These are phyloP conservation scores for Glossophaga mutica DNA, from an alignment of 2,797 vertebrate genomes.

Conservation along the genomic window DNA sequence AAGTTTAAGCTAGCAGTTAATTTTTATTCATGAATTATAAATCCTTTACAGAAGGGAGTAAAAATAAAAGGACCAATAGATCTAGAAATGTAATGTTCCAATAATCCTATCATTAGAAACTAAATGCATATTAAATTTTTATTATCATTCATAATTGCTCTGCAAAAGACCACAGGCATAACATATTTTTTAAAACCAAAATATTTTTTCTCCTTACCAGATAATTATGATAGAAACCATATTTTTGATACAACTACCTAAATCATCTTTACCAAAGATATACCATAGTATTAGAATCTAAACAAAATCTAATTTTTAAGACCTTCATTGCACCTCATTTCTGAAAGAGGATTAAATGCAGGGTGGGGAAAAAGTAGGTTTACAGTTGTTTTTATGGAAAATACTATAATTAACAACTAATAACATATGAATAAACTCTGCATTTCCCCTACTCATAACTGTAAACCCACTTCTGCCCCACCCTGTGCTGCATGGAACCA, in stretches of 20 bases:
- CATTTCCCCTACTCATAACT: not conserved
- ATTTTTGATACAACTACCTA: not conserved
- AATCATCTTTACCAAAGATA: not conserved
- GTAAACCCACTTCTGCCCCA: not conserved
- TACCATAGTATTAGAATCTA: not conserved
- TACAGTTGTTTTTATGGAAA: not conserved
- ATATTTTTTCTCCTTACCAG: not conserved
- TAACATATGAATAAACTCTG: not conserved
- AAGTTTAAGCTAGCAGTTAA: constrained; percentile 40
- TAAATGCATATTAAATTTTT: constrained; percentile 41
- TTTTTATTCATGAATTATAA: constrained; percentile 59
- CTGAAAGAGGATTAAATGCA: constrained; percentile 3
- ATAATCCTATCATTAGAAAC: constrained; percentile 36
- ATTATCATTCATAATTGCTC: constrained; percentile 50
- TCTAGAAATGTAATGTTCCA: constrained; percentile 10
- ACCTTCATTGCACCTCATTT: not conserved
- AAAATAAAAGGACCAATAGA: not conserved
- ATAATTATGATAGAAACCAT: not conserved
- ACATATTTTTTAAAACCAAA: constrained; percentile 35
- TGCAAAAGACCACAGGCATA: constrained; percentile 30
- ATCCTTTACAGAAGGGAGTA: not conserved
- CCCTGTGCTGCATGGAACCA: not conserved
- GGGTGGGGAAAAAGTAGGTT: not conserved
- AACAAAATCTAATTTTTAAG: constrained; percentile 40
- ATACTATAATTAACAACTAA: not conserved